A percentile compares a stretch with the other conserved stretches of the same genome.
These are phyloP conservation scores for Pongo pygmaeus DNA, from an alignment of 2,113 vertebrate species.

Conservation along the genomic window DNA sequence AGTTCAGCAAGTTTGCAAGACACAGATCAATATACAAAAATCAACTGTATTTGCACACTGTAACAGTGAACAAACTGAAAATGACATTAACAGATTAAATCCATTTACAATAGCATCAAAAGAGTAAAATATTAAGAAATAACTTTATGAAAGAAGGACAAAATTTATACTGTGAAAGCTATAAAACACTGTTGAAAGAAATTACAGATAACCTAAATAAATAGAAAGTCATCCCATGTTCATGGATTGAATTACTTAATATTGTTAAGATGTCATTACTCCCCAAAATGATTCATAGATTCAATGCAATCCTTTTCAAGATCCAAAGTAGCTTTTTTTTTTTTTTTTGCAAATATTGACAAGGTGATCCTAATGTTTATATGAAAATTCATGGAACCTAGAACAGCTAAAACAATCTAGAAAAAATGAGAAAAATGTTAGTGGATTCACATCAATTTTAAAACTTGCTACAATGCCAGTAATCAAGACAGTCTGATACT, in stretches of 20 bases:
- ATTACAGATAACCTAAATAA: neutral
- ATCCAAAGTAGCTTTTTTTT: neutral
- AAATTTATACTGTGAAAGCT: neutral
- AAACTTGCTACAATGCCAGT: neutral
- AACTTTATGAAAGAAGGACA: neutral
- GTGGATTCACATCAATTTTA: neutral
- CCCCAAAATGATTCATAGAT: neutral
- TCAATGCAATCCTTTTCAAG: neutral
- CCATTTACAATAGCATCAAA: neutral
- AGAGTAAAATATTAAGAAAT: neutral
- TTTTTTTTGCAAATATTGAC: neutral
- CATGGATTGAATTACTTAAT: neutral
- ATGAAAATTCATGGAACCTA: neutral
- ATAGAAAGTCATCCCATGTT: neutral
- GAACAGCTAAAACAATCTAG: neutral
- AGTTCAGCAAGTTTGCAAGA: neutral
- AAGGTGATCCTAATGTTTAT: neutral
- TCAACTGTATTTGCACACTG: neutral
- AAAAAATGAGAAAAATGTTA: constrained; percentile 4
- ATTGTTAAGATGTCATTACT: neutral
- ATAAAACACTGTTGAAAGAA: neutral
- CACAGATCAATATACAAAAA: neutral
- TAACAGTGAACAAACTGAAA: neutral
- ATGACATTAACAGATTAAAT: neutral
- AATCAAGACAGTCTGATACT: neutral